phyloP scores from a whole-genome alignment of 2,888 invertebrate genomes.

The Brachylomia viminalis region DNA sequence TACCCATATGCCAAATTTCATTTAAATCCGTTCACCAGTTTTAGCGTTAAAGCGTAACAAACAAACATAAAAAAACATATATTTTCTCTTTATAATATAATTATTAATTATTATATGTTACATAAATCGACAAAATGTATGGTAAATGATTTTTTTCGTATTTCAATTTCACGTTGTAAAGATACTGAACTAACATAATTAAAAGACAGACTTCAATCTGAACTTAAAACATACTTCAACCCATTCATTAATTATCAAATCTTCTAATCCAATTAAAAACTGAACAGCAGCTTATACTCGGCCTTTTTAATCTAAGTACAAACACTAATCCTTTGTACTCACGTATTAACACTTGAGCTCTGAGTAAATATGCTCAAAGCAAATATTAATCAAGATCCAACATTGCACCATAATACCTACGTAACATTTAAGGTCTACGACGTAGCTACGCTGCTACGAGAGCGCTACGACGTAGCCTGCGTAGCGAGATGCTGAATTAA shows the following conservation, averaged over 20 bases:
- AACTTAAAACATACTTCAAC: no score
- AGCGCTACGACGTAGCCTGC: constrained; percentile 47
- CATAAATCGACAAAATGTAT: no score
- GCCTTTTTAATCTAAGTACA: constrained; percentile 47
- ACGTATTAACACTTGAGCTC: constrained; percentile 39
- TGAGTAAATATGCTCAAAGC: constrained; percentile 51
- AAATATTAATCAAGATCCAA: constrained; percentile 50
- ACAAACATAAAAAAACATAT: no score
- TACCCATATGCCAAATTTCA: no score
- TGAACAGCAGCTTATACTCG: constrained; percentile 9
- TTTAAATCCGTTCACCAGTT: no score
- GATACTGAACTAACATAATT: no score
- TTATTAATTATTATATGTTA: no score
- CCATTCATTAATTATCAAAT: constrained; percentile 5
- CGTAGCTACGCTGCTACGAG: constrained; percentile 46
- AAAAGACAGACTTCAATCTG: no score
- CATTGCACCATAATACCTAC: constrained; percentile 44
- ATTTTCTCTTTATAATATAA: no score
- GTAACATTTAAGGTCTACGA: constrained; percentile 46
- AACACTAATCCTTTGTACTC: constrained; percentile 44
- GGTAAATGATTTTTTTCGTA: no score
- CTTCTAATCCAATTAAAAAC: constrained; percentile 18
- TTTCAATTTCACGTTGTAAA: no score
- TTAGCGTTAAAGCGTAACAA: no score
- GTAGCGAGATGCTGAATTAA: constrained; percentile 23